Evolutionary conservation across 30 jellyfish, hydroid and myxozoan genomes (phyloP).

Genomic region (Hydra vulgaris): DNA sequence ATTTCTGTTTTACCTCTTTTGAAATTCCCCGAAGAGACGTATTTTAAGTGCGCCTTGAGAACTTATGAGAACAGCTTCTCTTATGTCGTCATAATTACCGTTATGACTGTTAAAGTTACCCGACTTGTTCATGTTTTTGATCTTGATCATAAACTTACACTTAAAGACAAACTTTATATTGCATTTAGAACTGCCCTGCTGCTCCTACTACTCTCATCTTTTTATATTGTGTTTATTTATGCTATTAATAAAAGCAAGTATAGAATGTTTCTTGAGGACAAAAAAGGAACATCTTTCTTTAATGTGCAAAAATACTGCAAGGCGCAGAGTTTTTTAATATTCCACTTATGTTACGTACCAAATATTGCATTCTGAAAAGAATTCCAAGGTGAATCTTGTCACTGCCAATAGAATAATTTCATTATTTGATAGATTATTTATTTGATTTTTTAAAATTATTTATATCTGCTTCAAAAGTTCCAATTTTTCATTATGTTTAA

Average conservation of each 20-base stretch:
- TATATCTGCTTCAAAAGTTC: too few species aligned
- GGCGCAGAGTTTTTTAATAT: background rate
- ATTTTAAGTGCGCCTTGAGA: background rate
- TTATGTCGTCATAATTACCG: background rate
- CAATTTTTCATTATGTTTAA: too few species aligned
- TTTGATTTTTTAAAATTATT: too few species aligned
- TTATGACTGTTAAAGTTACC: background rate
- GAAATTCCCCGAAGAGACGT: background rate
- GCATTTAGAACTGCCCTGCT: background rate
- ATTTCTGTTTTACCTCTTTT: background rate
- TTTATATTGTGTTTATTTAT: background rate
- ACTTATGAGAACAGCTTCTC: background rate
- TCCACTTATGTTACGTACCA: background rate
- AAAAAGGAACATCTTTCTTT: background rate
- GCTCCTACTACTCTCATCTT: background rate
- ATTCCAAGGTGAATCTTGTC: too few species aligned
- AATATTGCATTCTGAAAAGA: too few species aligned
- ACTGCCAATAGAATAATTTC: too few species aligned
- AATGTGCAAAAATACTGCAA: background rate
- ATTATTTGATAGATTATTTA: too few species aligned
- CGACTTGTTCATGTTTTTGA: background rate
- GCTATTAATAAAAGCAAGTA: background rate
- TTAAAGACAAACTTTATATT: background rate
- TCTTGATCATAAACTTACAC: background rate
- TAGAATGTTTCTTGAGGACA: background rate